A percentile compares a stretch with the other conserved stretches of the same genome.
phyloP scores from a whole-genome alignment of 2,888 invertebrate genomes.

The Reticulitermes lucifugus region DNA sequence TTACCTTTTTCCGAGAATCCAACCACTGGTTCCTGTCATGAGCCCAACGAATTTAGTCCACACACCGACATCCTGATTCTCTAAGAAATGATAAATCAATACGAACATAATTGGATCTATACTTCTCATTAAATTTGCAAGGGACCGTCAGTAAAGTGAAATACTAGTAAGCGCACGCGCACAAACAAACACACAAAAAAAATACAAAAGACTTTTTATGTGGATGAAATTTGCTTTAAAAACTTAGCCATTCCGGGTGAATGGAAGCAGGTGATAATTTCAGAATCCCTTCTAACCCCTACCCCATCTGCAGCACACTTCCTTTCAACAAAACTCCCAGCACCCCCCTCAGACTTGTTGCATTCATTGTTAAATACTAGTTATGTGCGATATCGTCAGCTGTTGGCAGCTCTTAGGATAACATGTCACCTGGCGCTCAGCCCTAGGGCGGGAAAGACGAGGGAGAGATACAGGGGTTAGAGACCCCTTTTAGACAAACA shows the following conservation, averaged over 20 bases:
- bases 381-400: slow-evolving; percentile 44
- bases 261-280: slow-evolving; percentile 48
- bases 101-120: too few relatives aligned
- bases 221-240: slow-evolving; percentile 6
- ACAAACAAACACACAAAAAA: too few relatives aligned
- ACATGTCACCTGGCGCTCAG: slow-evolving; percentile 49
- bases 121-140: too few relatives aligned
- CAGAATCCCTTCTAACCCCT: neutral
- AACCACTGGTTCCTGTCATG: too few relatives aligned
- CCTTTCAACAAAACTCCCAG: neutral
- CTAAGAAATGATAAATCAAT: too few relatives aligned
- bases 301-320: slow-evolving; percentile 20
- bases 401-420: slow-evolving; percentile 47
- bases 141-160: too few relatives aligned
- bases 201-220: neutral
- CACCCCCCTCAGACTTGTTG: slow-evolving; percentile 46
- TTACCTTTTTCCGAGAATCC: too few relatives aligned
- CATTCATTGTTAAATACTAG: slow-evolving; percentile 48
- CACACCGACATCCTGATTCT: too few relatives aligned
- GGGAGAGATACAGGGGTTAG: slow-evolving; percentile 36
- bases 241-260: slow-evolving; percentile 38
- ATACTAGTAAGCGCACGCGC: too few relatives aligned
- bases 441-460: slow-evolving; percentile 14
- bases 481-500: slow-evolving; percentile 41
- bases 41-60: too few relatives aligned